Base-by-base conservation (phyloP, 2,888 invertebrate genomes). In the Amphimallon solstitiale region DNA sequence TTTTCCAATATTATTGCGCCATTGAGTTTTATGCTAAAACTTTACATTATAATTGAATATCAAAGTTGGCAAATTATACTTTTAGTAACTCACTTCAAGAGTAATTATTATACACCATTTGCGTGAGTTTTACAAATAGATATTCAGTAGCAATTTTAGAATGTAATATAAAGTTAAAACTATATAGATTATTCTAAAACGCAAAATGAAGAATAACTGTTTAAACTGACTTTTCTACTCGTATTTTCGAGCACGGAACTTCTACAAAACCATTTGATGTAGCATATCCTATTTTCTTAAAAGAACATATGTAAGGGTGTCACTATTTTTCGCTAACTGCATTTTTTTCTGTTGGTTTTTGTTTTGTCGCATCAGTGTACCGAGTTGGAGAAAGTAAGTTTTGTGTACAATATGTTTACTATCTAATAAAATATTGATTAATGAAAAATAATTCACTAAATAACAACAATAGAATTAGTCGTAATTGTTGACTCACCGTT, bases 321-420 rank as follows among this genome's bases (percentile, higher is more conserved):
- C 56, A 59, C 56, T 45, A 59, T 59, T 59, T 43, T 59, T 59
- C 43, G 43, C 70, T 73, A 71, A 72, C 70, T 68, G 64, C 68
- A 67, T 68, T 68, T 71, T 63, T 75, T 72, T 72, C 68, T 70
- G 70, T 69, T 67, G 68, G 60, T 68, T 74, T 71, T 71, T 61
- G 71, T 73, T 70, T 76, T 76, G 73, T 79, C 74, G 72, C 76
- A 73, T 76, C 78, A 81, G 82, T 76, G 75, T 78, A 71, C 77
- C 80, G 70, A 80, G 73, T 76, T 82, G 82, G 82, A 82, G 77
- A 75, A 81, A 81, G 82, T 82, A 82, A 82, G 82, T 82, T 78
- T 71, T 69, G 68, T 75, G 72, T 74, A 73, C 56, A 71, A 67
- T 68, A 65, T 69, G 68, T 59, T 19, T 40, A 43, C 63, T 64